phyloP scores from a whole-genome alignment of 64 coral and sea anemone genomes.

The Montipora foliosa region DNA sequence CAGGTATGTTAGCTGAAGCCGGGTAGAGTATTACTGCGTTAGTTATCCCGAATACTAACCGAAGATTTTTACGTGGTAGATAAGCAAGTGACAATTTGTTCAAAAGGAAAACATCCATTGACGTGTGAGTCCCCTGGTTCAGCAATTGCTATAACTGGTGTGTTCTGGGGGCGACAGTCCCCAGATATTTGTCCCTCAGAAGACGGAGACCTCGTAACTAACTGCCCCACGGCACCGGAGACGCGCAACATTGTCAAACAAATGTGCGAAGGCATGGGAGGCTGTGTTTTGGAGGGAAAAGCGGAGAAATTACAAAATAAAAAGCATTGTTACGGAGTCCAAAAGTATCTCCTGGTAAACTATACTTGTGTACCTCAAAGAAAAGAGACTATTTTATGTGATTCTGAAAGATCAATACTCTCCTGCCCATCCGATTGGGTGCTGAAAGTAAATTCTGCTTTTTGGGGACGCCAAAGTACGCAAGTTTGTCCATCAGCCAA shows the following conservation, averaged over 20 bases:
- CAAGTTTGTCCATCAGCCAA: conserved; percentile 72
- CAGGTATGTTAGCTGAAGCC: conserved; percentile 5
- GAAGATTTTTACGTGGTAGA: conserved; percentile 39
- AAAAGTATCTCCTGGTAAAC: conserved; percentile 86
- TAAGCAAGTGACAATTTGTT: conserved; percentile 83
- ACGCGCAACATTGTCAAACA: conserved; percentile 71
- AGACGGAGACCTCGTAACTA: conserved; percentile 82
- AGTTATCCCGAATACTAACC: neutral
- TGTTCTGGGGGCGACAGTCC: conserved; percentile 86
- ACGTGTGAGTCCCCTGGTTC: conserved; percentile 88
- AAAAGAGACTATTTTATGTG: conserved; percentile 80
- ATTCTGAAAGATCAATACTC: conserved; percentile 78
- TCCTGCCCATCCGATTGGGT: conserved; percentile 90
- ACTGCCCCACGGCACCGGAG: conserved; percentile 79
- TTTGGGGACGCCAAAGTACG: conserved; percentile 79
- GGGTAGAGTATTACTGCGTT: neutral
- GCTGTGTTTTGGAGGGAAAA: conserved; percentile 83
- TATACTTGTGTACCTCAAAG: conserved; percentile 87
- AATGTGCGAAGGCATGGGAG: conserved; percentile 90
- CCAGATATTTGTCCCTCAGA: conserved; percentile 88
- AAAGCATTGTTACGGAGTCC: conserved; percentile 88
- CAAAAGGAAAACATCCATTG: conserved; percentile 79
- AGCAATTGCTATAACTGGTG: conserved; percentile 84
- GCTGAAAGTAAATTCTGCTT: conserved; percentile 85
- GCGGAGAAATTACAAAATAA: conserved; percentile 77